Base-by-base conservation (phyloP, 1,140 invertebrate species). In the Pseudobourletiella spinata region DNA sequence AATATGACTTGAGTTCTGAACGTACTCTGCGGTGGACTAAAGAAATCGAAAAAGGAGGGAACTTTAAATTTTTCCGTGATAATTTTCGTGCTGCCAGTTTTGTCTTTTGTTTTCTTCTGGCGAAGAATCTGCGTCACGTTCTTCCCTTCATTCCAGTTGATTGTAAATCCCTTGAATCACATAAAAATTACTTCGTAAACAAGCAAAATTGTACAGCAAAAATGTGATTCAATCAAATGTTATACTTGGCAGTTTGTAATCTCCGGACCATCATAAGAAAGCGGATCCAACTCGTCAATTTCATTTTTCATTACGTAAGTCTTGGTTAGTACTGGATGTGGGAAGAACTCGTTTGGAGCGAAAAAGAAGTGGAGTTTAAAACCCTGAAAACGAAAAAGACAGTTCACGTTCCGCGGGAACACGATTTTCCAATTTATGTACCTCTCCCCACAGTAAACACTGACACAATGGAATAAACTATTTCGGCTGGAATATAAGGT, bases 11-110 rank as follows among this genome's bases (percentile, higher is more conserved):
- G n/a, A n/a, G n/a, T n/a, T n/a, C n/a, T n/a, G n/a, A n/a, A n/a
- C n/a, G n/a, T 77, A 84, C 83, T 78, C 72, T 76, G 75, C 57
- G 93, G 92, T 39, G 94, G 92, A 66, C 81, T 84, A 78, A 99
- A 99, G 82, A 98, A 99, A 76, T 98, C 98, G 79, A 99, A 99
- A 79, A 99, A 99, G 0, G 94, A 98, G 75, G 91, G 88, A 59
- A 87, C 88, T 70, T 86, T 87, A 59, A 97, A 89, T 60, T 87
- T 89, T 81, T 98, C 97, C 3, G 89, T 93, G 52, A 98, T 84
- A 22, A 89, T 94, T 72, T 93, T 84, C 61, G 91, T 86, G 8
- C 88, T 86, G 61, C 92, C 93, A 64, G 87, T 82, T 2, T 97
- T 98, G 76, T 98, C 94, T 75, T 97, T 98, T 77, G 97, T 94